Base-by-base conservation (phyloP, 2,888 invertebrate genomes). In the Abrostola triplasia region DNA sequence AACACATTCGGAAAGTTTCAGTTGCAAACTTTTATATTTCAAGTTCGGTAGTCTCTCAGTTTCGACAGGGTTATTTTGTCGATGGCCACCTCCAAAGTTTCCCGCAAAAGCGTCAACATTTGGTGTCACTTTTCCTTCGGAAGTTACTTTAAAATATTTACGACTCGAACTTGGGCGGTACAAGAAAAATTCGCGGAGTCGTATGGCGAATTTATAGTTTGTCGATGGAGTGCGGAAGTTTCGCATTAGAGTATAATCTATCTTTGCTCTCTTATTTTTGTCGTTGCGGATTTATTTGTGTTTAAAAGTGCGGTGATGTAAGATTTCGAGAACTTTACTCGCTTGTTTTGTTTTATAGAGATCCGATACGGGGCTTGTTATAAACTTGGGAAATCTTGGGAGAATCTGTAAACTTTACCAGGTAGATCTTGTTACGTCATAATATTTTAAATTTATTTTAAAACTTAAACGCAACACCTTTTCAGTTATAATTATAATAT, bases 61-160 rank as follows among this genome's bases (percentile, higher is more conserved):
- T 89, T 86, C 85, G 90, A 90, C 90, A 87, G 89, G 90, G 90
- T 92, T 92, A 92, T 93, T 92, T 90, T 87, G 87, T 87, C 87
- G 85, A 86, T 89, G 88, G 88, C 90, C 88, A 89, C 87, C 88
- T 87, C 80, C 83, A 82, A 90, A 81, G 77, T 84, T 90, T 88
- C 83, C 76, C 84, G 72, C 75, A 81, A 80, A 79, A 87, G 86
- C 91, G 91, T 92, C 92, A 93, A 91, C 92, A 88, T 86, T 87
- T 84, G 86, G 84, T 90, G 94, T 92, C 94, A 93, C 90, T 92
- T 92, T 90, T 90, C 86, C 89, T 87, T 85, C 76, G 81, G 84
- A 89, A 91, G 87, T 91, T 88, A 91, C 92, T 94, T 93, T 94
- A 94, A 94, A 94, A 94, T 94, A 94, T 94, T 94, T 94, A 93